Evolutionary conservation across 1,140 invertebrate species (phyloP).

Genomic region (Episyrphus balteatus): DNA sequence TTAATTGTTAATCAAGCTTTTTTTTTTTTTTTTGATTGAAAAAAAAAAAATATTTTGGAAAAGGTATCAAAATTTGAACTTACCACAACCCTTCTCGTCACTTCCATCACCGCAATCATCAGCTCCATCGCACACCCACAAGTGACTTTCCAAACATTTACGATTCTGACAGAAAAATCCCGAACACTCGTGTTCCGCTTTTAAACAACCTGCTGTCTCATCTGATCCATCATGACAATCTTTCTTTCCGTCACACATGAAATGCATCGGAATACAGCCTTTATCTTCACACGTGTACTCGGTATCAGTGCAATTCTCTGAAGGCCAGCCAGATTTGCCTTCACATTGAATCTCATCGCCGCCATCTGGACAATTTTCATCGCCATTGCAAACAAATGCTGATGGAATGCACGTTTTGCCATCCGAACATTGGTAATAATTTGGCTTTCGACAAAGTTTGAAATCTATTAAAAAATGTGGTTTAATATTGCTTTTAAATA

Average conservation of each 20-base stretch:
- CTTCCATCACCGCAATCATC: slow-evolving; percentile 54
- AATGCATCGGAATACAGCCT: slow-evolving; percentile 49
- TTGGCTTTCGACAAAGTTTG: slow-evolving; percentile 25
- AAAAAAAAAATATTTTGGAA: too few relatives aligned
- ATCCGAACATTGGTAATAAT: slow-evolving; percentile 31
- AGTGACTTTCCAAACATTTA: slow-evolving; percentile 20
- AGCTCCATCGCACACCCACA: slow-evolving; percentile 28
- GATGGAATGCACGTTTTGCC: slow-evolving; percentile 35
- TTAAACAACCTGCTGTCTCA: slow-evolving; percentile 45
- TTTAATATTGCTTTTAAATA: background rate
- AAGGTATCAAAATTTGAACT: slow-evolving; percentile 10
- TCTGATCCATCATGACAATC: slow-evolving; percentile 77
- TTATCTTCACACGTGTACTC: slow-evolving; percentile 47
- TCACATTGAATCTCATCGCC: background rate
- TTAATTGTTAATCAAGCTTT: too few relatives aligned
- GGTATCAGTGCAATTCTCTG: slow-evolving; percentile 35
- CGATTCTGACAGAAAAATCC: slow-evolving; percentile 27
- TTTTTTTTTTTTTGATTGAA: too few relatives aligned
- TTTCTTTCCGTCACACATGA: slow-evolving; percentile 58
- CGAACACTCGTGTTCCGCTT: slow-evolving; percentile 14
- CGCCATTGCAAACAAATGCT: slow-evolving; percentile 38
- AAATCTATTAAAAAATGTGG: slow-evolving; percentile 12
- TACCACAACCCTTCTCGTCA: slow-evolving; percentile 55
- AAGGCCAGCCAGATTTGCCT: background rate
- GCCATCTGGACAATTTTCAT: slow-evolving; percentile 10